Evolutionary conservation across 2,888 invertebrate genomes (phyloP).

Genomic region (Psylliodes chrysocephalus): DNA sequence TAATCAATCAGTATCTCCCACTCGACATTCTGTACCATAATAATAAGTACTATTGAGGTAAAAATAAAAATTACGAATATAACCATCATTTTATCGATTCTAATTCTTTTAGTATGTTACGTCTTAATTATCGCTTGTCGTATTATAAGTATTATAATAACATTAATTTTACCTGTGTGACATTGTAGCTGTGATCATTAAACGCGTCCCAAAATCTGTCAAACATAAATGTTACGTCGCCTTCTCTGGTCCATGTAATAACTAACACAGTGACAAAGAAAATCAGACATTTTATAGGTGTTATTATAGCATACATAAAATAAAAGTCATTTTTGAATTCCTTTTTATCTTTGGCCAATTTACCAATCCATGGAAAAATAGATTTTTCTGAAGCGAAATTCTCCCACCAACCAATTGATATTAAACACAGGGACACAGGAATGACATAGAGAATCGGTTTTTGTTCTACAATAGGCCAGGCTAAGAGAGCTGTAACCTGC

Average conservation of each 20-base stretch:
- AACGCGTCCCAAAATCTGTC: slow-evolving; percentile 66
- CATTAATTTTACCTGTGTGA: slow-evolving; percentile 68
- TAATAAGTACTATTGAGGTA: no score
- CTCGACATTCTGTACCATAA: no score
- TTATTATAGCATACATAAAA: slow-evolving; percentile 77
- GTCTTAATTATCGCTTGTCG: no score
- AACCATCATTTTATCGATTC: no score
- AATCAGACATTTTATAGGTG: slow-evolving; percentile 80
- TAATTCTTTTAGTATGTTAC: no score
- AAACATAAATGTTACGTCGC: slow-evolving; percentile 66
- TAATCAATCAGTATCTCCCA: no score
- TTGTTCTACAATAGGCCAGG: slow-evolving; percentile 73
- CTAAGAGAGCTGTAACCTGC: slow-evolving; percentile 74
- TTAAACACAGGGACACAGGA: slow-evolving; percentile 70
- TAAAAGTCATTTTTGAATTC: slow-evolving; percentile 67
- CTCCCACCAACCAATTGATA: slow-evolving; percentile 87
- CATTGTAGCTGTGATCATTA: slow-evolving; percentile 65
- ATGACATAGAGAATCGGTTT: slow-evolving; percentile 69
- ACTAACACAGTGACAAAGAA: slow-evolving; percentile 74
- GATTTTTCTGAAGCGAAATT: slow-evolving; percentile 73
- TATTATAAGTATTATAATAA: no score
- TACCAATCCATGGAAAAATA: slow-evolving; percentile 59
- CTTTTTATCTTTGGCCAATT: slow-evolving; percentile 47
- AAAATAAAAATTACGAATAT: no score
- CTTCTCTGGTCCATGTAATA: slow-evolving; percentile 66